Evolutionary conservation across 2,113 vertebrate species (phyloP).

Genomic region (Mesembrinibis cayennensis): DNA sequence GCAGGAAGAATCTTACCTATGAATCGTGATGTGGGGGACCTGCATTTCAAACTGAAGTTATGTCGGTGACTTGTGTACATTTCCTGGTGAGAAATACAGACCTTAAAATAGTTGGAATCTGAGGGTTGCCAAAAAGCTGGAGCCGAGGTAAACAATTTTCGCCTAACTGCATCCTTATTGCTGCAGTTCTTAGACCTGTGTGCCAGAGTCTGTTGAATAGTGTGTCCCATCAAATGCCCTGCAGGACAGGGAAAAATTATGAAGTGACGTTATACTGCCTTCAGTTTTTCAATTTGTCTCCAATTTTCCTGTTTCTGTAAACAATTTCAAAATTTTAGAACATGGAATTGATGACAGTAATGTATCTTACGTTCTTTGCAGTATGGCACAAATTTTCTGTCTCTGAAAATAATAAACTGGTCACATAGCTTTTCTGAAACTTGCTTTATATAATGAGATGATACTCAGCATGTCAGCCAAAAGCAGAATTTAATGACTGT

Average conservation of each 20-base stretch:
- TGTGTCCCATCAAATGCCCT: neutral
- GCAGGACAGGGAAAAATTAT: neutral
- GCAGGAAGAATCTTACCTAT: neutral
- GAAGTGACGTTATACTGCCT: neutral
- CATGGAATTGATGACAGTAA: neutral
- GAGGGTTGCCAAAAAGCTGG: neutral
- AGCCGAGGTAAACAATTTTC: neutral
- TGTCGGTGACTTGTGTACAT: neutral
- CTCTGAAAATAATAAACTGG: neutral
- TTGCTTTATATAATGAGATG: neutral
- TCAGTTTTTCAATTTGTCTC: neutral
- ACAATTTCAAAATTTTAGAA: neutral
- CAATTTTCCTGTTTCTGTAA: neutral
- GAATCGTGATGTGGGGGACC: neutral
- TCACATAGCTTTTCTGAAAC: conserved; percentile 6
- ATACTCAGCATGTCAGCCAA: neutral
- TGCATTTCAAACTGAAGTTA: neutral
- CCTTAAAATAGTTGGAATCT: neutral
- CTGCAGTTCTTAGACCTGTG: neutral
- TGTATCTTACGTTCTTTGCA: neutral
- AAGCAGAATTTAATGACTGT: neutral
- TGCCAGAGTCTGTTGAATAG: neutral
- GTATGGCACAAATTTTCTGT: neutral
- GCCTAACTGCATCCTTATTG: neutral
- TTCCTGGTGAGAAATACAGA: neutral